Evolutionary conservation across 2,888 invertebrate species (phyloP).

Genomic region (Notocelia uddmanniana): DNA sequence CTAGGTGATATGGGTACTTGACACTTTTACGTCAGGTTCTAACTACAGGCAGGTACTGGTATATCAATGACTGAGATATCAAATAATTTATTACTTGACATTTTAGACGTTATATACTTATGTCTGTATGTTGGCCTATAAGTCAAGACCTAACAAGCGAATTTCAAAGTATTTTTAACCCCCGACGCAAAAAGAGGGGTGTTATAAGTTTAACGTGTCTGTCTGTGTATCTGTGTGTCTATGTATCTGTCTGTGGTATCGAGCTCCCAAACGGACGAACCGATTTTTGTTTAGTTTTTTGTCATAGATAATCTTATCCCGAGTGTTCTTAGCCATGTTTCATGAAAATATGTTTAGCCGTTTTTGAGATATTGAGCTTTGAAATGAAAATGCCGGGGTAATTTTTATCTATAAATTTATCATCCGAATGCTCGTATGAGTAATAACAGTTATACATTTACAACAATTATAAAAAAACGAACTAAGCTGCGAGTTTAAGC

Average conservation of each 20-base stretch:
- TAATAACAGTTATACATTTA: not conserved
- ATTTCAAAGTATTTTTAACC: too few relatives aligned
- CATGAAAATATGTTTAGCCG: too few relatives aligned
- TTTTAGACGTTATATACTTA: not conserved
- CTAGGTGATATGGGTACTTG: conserved; percentile 52
- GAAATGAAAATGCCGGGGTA: too few relatives aligned
- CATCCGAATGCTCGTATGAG: not conserved
- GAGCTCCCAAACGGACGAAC: too few relatives aligned
- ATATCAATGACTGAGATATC: not conserved
- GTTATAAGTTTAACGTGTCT: too few relatives aligned
- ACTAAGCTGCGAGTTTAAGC: not conserved
- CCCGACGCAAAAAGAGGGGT: too few relatives aligned
- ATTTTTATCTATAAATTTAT: not conserved
- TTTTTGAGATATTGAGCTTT: too few relatives aligned
- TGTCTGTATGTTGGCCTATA: not conserved
- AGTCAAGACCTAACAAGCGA: not conserved
- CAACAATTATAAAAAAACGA: not conserved
- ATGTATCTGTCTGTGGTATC: too few relatives aligned
- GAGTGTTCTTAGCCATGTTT: too few relatives aligned
- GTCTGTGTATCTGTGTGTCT: too few relatives aligned
- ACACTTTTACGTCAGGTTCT: not conserved
- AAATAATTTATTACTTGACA: not conserved
- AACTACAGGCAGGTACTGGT: not conserved
- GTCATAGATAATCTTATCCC: too few relatives aligned
- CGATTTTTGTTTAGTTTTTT: too few relatives aligned